A percentile compares a stretch with the other conserved stretches of the same genome.
phyloP scores from a whole-genome alignment of 2,888 invertebrate genomes.

The Pollenia angustigena region DNA sequence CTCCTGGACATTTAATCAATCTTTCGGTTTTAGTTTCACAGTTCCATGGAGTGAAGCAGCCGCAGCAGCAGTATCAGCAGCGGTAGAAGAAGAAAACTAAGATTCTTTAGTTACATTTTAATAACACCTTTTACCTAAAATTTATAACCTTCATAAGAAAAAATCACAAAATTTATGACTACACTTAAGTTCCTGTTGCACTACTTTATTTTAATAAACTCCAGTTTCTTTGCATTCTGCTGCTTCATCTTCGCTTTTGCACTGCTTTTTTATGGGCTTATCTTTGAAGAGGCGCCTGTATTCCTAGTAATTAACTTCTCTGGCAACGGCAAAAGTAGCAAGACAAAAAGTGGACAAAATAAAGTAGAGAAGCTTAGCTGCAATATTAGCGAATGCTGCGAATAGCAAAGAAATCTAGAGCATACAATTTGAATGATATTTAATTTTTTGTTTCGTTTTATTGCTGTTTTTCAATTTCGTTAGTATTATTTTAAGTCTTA shows the following conservation, averaged over 20 bases:
- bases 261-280: slow-evolving; percentile 40
- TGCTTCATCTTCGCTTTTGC: not conserved
- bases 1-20: slow-evolving; percentile 66
- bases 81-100: not conserved
- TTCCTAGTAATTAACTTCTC: slow-evolving; percentile 72
- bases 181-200: slow-evolving; percentile 72
- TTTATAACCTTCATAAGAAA: slow-evolving; percentile 72
- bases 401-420: slow-evolving; percentile 58
- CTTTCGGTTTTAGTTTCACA: slow-evolving; percentile 43
- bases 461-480: not conserved
- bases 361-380: slow-evolving; percentile 3
- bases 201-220: slow-evolving; percentile 70
- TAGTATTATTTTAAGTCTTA: slow-evolving; percentile 22
- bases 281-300: slow-evolving; percentile 70
- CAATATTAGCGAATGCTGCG: slow-evolving; percentile 2
- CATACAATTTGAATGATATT: slow-evolving; percentile 67
- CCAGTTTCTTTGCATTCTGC: slow-evolving; percentile 21
- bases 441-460: slow-evolving; percentile 17
- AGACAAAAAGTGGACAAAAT: slow-evolving; percentile 12
- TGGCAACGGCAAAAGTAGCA: slow-evolving; percentile 24
- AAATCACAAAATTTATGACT: slow-evolving; percentile 72
- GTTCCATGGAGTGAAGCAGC: not conserved
- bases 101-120: slow-evolving; percentile 63
- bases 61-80: not conserved
- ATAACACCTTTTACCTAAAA: slow-evolving; percentile 71